Conservation (phyloP, 2,888 invertebrate genomes). For the Agrotis segetum region DNA sequence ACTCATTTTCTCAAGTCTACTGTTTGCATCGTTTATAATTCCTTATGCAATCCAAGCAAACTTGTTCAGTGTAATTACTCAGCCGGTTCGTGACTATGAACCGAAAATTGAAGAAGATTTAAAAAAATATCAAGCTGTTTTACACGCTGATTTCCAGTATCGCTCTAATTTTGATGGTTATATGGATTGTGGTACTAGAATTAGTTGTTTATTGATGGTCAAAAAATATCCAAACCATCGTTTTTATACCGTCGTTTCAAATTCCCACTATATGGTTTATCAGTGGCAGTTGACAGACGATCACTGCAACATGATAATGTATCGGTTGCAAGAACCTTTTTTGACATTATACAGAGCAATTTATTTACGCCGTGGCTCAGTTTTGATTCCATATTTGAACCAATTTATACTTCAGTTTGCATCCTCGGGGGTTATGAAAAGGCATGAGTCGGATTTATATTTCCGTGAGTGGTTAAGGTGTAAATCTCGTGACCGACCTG, state of each 20-base stretch:
- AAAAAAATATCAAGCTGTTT: conserved; percentile 48
- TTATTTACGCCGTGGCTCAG: conserved; percentile 71
- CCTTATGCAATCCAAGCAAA: conserved; percentile 68
- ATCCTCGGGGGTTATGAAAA: conserved; percentile 61
- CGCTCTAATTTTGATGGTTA: neutral
- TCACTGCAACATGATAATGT: conserved; percentile 56
- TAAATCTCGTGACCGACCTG: conserved; percentile 29
- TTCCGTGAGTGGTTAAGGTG: conserved; percentile 62
- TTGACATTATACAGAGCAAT: conserved; percentile 60
- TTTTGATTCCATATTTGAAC: conserved; percentile 51
- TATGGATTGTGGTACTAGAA: conserved; percentile 53
- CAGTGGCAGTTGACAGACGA: conserved; percentile 63
- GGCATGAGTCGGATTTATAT: conserved; percentile 46
- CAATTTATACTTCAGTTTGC: conserved; percentile 41
- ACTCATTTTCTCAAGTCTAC: conserved; percentile 60
- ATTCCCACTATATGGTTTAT: conserved; percentile 47
- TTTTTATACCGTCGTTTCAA: conserved; percentile 63
- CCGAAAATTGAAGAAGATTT: conserved; percentile 55
- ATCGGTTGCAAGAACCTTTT: conserved; percentile 59
- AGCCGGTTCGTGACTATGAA: conserved; percentile 64
- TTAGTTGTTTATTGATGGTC: conserved; percentile 65
- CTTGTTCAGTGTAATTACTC: conserved; percentile 65
- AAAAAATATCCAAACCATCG: conserved; percentile 44
- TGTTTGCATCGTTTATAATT: conserved; percentile 66
- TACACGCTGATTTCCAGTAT: conserved; percentile 28